Percentiles rank a stretch among this genome's conserved stretches.
Evolutionary conservation across 92 coral and sea anemone species (phyloP).

Genomic region (Phenganax stokvisi): DNA sequence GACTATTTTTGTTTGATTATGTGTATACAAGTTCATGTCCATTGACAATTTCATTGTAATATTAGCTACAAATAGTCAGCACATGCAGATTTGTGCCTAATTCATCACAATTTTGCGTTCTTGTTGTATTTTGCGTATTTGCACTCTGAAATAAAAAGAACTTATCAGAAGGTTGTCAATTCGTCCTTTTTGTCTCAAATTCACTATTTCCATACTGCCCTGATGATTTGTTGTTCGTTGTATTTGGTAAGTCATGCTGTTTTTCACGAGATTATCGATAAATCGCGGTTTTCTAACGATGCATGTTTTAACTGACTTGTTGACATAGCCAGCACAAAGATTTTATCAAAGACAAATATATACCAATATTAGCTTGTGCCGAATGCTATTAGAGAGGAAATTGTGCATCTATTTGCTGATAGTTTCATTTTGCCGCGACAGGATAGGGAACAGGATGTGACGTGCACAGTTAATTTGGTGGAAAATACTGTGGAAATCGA

Average conservation of each 20-base stretch:
- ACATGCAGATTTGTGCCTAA: not conserved
- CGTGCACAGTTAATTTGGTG: too few species aligned
- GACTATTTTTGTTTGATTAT: too few species aligned
- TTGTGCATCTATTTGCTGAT: not conserved
- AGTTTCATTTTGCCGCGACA: not conserved
- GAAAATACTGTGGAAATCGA: too few species aligned
- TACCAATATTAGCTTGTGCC: not conserved
- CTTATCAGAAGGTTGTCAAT: not conserved
- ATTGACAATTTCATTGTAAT: too few species aligned
- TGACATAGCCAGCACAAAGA: slow-evolving; percentile 4
- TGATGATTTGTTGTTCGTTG: slow-evolving; percentile 5
- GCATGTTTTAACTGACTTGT: not conserved
- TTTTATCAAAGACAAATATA: not conserved
- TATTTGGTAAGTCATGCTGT: slow-evolving; percentile 8
- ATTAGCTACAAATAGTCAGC: too few species aligned
- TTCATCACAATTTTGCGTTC: not conserved
- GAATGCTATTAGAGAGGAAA: not conserved
- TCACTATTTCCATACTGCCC: slow-evolving; percentile 7
- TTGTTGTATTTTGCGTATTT: not conserved
- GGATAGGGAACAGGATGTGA: not conserved
- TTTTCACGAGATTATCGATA: not conserved
- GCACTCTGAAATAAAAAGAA: not conserved
- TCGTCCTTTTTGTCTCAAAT: not conserved
- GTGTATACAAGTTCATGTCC: too few species aligned
- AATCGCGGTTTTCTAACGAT: slow-evolving; percentile 1